These are phyloP conservation scores for Gasterosteus nipponicus DNA, from an alignment of 2,113 vertebrate species.

Conservation along the genomic window DNA sequence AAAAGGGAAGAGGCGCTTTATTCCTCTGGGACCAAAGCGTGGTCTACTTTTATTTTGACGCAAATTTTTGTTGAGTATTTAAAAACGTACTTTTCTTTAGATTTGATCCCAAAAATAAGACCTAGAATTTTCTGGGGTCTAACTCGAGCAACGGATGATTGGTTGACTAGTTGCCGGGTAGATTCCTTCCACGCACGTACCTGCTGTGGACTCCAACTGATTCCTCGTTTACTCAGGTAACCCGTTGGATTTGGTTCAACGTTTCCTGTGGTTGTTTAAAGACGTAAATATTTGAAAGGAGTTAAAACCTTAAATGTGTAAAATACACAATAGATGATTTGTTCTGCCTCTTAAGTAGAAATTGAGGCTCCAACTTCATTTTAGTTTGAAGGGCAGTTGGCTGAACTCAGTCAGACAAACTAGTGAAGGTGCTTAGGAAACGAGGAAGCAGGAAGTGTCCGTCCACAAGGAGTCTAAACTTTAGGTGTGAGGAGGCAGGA, in stretches of 20 bases:
- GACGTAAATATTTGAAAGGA: no score
- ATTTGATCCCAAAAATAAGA: no score
- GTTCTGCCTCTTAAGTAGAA: no score
- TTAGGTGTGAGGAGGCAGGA: not conserved
- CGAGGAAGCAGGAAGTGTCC: not conserved
- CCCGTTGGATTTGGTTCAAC: not conserved
- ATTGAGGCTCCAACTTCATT: not conserved
- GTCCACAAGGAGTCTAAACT: not conserved
- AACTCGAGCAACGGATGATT: slow-evolving; percentile 37
- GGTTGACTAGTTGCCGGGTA: slow-evolving; percentile 40
- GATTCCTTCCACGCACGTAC: slow-evolving; percentile 11
- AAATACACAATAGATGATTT: no score
- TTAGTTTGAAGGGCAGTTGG: not conserved
- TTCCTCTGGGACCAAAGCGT: no score
- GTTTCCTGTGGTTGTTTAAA: not conserved
- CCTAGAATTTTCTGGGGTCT: not conserved
- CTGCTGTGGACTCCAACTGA: not conserved
- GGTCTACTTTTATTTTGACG: no score
- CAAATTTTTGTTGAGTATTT: no score
- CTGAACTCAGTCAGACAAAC: not conserved
- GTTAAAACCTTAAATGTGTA: no score
- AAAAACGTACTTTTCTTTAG: no score
- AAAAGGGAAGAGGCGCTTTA: no score
- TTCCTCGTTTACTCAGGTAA: not conserved
- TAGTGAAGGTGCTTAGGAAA: not conserved